Percentiles rank a stretch among this genome's conserved stretches.
Evolutionary conservation across 2,797 vertebrate genomes (phyloP).

Genomic region (Dendrocincla fuliginosa): DNA sequence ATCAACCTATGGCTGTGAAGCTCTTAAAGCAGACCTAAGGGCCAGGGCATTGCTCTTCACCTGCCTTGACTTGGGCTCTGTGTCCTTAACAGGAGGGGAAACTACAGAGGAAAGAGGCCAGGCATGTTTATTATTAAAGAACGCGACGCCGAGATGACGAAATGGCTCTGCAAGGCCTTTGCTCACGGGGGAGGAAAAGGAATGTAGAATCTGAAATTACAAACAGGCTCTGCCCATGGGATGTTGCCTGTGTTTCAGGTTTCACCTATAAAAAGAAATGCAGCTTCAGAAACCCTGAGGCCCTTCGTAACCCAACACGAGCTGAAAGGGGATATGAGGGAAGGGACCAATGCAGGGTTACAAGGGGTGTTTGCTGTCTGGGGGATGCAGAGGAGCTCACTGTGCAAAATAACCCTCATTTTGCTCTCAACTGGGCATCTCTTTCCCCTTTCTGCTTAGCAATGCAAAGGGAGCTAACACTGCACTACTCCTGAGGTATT

Average conservation of each 20-base stretch:
- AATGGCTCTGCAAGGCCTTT: neutral
- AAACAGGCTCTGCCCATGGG: neutral
- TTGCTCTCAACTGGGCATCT: rapidly evolving
- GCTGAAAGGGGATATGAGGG: neutral
- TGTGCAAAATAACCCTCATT: neutral
- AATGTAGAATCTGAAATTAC: neutral
- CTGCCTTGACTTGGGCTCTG: neutral
- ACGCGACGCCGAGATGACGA: neutral
- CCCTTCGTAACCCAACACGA: neutral
- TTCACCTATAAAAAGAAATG: slow-evolving; percentile 11
- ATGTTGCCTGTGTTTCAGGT: neutral
- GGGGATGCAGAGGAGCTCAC: neutral
- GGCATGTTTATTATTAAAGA: neutral
- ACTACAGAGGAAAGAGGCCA: neutral
- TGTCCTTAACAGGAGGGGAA: neutral
- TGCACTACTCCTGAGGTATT: neutral
- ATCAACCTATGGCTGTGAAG: neutral
- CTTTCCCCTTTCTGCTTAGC: neutral
- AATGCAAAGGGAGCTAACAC: neutral
- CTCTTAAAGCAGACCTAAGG: neutral
- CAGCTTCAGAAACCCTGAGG: neutral
- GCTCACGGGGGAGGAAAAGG: neutral
- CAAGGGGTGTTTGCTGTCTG: neutral
- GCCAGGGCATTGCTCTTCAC: neutral
- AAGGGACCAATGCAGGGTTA: neutral